Evolutionary conservation across 2,797 vertebrate species (phyloP), one percentile per base, ranked within the genome.

Genomic region (Toxotes lorentzi): DNA sequence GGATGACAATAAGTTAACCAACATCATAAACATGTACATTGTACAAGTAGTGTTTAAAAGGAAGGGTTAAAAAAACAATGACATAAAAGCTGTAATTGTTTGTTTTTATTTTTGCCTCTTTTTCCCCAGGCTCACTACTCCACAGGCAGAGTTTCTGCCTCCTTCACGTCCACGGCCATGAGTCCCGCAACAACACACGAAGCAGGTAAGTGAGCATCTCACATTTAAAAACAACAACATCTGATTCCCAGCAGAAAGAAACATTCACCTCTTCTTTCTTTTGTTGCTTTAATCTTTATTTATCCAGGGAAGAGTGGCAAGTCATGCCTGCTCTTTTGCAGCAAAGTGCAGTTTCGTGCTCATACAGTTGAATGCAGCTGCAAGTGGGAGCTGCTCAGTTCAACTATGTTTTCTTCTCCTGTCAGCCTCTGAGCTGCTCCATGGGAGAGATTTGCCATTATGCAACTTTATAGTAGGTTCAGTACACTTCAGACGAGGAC

Each of bases 111-210:
- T n/a, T 16, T 48, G 10, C 54, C 23, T 21, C 3, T 4, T 32
- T 60, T 2, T 17, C 43, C 87, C 32, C 89, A 99, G 98, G 98
- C 98, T 67, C 98, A 99, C 91, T 99, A 99, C 85, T 99, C 98
- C 48, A 99, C 97, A 0, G 98, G 98, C 57, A 95, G 95, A 89
- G 98, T 99, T 21, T 97, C 97, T 0, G 97, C 98, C 12, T 99
- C 98, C 67, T 99, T 99, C 93, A 99, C 98, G 1, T 99, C 98
- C 80, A 99, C 98, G 0, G 97, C 98, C 48, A 98, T 99, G 97
- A 94, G 95, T 32, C 98, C 98, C 0, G 92, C 97, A 84, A 99
- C 98, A 6, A 95, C 79, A 0, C 97, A 99, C 0, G 96, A 96
- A 96, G 97, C 98, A 95, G 98, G 98, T 97, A 94, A 90, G 92